Percentiles rank a stretch among this genome's conserved stretches.
Conservation (phyloP, 2,797 vertebrate species). For the Arvicola amphibius region DNA sequence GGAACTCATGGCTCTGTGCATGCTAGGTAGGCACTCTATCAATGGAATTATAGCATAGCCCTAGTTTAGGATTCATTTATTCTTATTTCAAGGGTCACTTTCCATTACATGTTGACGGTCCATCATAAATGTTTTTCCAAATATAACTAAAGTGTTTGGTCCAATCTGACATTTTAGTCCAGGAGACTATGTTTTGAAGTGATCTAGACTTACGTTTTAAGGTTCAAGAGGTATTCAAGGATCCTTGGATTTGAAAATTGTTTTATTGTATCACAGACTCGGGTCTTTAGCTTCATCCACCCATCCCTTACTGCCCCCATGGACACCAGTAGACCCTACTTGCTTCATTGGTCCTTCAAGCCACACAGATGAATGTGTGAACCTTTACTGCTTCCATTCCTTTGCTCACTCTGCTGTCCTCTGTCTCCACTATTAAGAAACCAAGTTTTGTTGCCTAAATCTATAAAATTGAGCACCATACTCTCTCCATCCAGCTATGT, state of each 20-base stretch:
- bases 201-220: background rate
- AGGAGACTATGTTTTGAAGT: background rate
- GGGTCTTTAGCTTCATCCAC: background rate
- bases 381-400: background rate
- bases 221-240: background rate
- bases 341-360: background rate
- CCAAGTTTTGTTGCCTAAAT: background rate
- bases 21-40: background rate
- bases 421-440: background rate
- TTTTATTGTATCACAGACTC: background rate
- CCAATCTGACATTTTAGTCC: background rate
- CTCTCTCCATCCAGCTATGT: background rate
- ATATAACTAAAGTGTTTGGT: background rate
- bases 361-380: background rate
- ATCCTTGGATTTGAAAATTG: background rate
- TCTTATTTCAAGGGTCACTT: background rate
- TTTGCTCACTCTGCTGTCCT: background rate
- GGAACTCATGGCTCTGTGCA: background rate
- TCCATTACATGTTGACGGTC: background rate
- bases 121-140: background rate
- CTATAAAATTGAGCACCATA: background rate
- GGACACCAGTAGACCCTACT: background rate
- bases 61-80: background rate
- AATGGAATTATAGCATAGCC: background rate
- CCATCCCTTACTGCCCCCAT: fast-evolving